Conservation (phyloP, 2,797 vertebrate genomes). For the Ctenosaura bakeri region DNA sequence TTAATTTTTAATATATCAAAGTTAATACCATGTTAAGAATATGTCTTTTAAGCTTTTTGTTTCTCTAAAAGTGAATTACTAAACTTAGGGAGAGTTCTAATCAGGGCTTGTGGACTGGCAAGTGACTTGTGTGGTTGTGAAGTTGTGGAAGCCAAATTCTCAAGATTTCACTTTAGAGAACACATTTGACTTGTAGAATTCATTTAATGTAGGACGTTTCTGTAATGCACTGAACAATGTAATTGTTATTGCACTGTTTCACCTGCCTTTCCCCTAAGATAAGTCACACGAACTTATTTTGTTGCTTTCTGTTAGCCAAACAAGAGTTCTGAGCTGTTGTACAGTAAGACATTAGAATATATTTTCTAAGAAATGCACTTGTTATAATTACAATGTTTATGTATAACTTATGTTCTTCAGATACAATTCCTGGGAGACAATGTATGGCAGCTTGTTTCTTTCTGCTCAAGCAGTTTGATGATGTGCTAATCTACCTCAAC, state of each 20-base stretch:
- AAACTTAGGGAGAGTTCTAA: neutral
- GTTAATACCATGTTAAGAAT: neutral
- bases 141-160: neutral
- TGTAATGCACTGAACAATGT: neutral
- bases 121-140: neutral
- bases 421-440: slow-evolving; percentile 98
- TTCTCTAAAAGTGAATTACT: neutral
- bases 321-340: slow-evolving; percentile 26
- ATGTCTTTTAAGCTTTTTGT: neutral
- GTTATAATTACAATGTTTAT: slow-evolving; percentile 14
- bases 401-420: slow-evolving; percentile 80
- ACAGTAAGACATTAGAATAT: slow-evolving; percentile 20
- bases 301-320: slow-evolving; percentile 23
- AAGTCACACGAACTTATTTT: neutral
- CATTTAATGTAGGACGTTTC: neutral
- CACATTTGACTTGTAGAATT: neutral
- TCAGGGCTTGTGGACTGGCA: neutral
- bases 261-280: neutral
- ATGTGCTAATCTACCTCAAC: slow-evolving; percentile 97
- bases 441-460: slow-evolving; percentile 99
- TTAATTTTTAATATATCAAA: neutral
- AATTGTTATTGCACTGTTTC: neutral
- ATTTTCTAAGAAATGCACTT: slow-evolving; percentile 44
- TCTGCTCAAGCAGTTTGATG: slow-evolving; percentile 93
- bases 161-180: neutral